A percentile compares a stretch with the other conserved stretches of the same genome.
These are phyloP conservation scores for Cacatua alba DNA, from an alignment of 2,113 vertebrate species.

Conservation along the genomic window DNA sequence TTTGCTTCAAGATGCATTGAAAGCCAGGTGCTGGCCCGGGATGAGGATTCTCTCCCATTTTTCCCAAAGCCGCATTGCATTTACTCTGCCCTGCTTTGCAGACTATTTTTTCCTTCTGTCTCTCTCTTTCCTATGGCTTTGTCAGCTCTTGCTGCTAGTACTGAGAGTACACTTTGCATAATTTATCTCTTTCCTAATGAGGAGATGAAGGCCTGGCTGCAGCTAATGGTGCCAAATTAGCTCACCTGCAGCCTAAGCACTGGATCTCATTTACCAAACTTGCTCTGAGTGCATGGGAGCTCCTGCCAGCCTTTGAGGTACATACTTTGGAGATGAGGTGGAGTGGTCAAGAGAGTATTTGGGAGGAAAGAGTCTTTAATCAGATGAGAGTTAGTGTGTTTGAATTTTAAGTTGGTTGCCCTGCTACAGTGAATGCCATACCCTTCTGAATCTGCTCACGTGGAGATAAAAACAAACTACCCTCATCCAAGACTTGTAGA, in stretches of 20 bases:
- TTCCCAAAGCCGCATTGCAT: background rate
- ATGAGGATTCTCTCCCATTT: background rate
- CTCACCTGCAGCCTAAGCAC: conserved; percentile 8
- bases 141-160: background rate
- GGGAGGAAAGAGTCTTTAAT: background rate
- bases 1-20: background rate
- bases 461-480: background rate
- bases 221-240: conserved; percentile 3
- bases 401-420: background rate
- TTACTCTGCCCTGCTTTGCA: background rate
- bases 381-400: background rate
- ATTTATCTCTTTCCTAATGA: conserved; percentile 44
- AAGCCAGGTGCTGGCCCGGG: background rate
- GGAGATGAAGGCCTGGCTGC: conserved; percentile 17
- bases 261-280: background rate
- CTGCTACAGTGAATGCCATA: background rate
- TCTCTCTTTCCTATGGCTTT: background rate
- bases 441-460: background rate
- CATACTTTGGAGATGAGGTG: background rate
- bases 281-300: background rate
- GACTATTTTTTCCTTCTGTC: background rate
- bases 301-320: background rate
- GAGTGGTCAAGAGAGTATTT: background rate
- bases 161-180: conserved; percentile 1
- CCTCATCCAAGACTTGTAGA: background rate